Conservation (phyloP, 1,140 invertebrate genomes). For the Notospermus geniculatus region DNA sequence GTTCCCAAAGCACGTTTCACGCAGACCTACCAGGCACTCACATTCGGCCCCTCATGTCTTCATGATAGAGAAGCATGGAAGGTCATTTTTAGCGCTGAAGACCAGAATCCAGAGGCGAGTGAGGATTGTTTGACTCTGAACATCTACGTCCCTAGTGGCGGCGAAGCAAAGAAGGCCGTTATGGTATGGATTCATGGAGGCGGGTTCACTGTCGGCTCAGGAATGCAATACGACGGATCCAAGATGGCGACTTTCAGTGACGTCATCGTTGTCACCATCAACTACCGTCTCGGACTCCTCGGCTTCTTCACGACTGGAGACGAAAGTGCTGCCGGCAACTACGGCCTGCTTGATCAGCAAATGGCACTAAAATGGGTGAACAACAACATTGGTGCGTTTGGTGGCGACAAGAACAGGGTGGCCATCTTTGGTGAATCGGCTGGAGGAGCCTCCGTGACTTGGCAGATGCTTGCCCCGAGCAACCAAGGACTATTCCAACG, state of each 20-base stretch:
- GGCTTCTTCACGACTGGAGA: background rate
- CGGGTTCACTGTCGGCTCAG: slow-evolving; percentile 17
- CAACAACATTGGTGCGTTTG: slow-evolving; percentile 40
- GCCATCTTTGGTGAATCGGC: slow-evolving; percentile 75
- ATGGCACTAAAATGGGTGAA: slow-evolving; percentile 23
- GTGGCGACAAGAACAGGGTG: slow-evolving; percentile 61
- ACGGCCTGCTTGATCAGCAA: slow-evolving; percentile 1
- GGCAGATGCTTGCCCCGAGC: slow-evolving; percentile 29
- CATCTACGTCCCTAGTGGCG: slow-evolving; percentile 14
- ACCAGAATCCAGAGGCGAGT: no score
- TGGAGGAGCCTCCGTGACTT: slow-evolving; percentile 53
- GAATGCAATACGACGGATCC: slow-evolving; percentile 37
- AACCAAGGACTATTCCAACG: slow-evolving; percentile 18
- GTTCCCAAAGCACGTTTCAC: slow-evolving; percentile 58
- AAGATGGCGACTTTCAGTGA: slow-evolving; percentile 33
- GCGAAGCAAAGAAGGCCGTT: slow-evolving; percentile 15
- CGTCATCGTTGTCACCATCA: background rate
- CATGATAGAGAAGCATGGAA: background rate
- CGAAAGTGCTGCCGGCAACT: background rate
- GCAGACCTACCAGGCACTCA: slow-evolving; percentile 21
- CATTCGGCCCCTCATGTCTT: slow-evolving; percentile 61
- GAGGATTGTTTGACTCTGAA: slow-evolving; percentile 23
- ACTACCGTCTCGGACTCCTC: background rate
- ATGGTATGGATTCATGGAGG: no score
- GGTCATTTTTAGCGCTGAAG: no score